These are phyloP conservation scores for Thereva unica DNA, from an alignment of 2,888 invertebrate genomes.

Conservation along the genomic window DNA sequence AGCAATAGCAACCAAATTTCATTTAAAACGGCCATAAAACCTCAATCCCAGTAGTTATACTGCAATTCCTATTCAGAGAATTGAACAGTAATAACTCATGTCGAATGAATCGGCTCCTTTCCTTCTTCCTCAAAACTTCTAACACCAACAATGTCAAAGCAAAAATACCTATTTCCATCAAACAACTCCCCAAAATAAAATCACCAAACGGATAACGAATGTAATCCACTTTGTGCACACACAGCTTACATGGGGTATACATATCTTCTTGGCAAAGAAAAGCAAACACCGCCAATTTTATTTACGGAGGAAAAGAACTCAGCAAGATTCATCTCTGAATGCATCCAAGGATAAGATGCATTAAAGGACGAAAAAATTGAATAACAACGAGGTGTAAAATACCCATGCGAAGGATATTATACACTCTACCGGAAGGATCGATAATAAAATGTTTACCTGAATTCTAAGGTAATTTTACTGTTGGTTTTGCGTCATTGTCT, in stretches of 20 bases:
- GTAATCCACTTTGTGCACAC: constrained; percentile 11
- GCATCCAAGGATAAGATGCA: neutral
- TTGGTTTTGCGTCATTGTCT: constrained; percentile 12
- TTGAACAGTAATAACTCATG: too few species aligned
- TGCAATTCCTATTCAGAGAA: too few species aligned
- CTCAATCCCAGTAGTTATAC: too few species aligned
- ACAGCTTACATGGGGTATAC: constrained; percentile 7
- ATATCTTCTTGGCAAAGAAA: neutral
- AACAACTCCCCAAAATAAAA: too few species aligned
- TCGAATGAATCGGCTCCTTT: too few species aligned
- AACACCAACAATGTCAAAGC: too few species aligned
- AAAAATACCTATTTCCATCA: too few species aligned
- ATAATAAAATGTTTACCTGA: constrained; percentile 11
- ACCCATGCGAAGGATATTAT: neutral
- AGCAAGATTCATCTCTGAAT: neutral
- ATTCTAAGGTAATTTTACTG: neutral
- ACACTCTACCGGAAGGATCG: neutral
- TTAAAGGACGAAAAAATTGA: constrained; percentile 3
- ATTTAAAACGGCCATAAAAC: too few species aligned
- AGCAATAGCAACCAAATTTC: too few species aligned
- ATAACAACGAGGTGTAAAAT: constrained; percentile 20
- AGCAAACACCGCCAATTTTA: constrained; percentile 7
- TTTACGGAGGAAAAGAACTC: neutral
- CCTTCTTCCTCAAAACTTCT: too few species aligned
- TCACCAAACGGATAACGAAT: constrained; percentile 8